phyloP scores from a whole-genome alignment of 2,113 vertebrate genomes.

The Percopsis transmontana region DNA sequence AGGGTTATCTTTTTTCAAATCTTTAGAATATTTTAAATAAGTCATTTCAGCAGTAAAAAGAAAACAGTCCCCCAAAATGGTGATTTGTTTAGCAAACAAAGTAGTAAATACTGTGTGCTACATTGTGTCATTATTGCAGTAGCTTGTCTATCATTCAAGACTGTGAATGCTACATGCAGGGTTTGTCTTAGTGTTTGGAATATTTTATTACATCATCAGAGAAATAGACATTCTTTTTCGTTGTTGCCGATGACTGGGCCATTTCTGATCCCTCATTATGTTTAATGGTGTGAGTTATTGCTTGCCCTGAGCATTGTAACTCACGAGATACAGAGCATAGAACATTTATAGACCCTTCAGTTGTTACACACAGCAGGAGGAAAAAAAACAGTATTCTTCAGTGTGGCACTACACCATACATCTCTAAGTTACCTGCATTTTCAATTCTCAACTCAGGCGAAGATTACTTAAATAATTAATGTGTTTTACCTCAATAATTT shows the following conservation, averaged over 20 bases:
- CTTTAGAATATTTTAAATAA: too few relatives aligned
- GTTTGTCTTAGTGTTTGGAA: conserved; percentile 36
- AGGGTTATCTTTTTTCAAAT: too few relatives aligned
- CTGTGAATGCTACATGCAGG: background rate
- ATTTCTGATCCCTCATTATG: conserved; percentile 73
- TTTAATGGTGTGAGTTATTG: conserved; percentile 82
- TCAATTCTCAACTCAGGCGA: conserved; percentile 34
- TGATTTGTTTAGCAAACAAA: too few relatives aligned
- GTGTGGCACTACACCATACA: conserved; percentile 12
- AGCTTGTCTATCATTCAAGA: background rate
- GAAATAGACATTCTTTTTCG: conserved; percentile 68
- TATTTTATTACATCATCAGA: conserved; percentile 50
- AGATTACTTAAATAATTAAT: conserved; percentile 44
- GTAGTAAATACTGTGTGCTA: too few relatives aligned
- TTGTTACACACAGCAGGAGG: conserved; percentile 42
- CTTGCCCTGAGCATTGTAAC: conserved; percentile 72
- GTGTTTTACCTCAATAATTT: conserved; percentile 10
- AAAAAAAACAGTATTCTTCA: conserved; percentile 32
- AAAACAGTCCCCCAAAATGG: too few relatives aligned
- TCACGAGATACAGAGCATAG: conserved; percentile 67
- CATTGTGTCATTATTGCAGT: too few relatives aligned
- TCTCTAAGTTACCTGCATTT: conserved; percentile 28
- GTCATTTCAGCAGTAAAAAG: too few relatives aligned
- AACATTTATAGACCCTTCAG: conserved; percentile 70
- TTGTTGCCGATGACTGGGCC: conserved; percentile 65